Base-by-base conservation (phyloP, 1,140 invertebrate genomes). In the Drosophila nigrodunni region DNA sequence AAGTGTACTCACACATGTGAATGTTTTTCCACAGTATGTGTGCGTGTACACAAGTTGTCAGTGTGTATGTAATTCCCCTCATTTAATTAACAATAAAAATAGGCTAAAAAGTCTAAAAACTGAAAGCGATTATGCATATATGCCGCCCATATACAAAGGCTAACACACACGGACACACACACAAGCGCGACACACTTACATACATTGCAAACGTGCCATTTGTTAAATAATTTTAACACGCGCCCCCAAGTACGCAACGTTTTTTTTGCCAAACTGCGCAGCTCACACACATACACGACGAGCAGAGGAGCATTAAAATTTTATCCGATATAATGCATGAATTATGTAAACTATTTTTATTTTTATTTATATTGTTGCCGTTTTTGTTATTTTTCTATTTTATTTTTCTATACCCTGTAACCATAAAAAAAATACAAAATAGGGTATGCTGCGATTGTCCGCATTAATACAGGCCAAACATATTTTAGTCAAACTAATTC, bases 71-170 rank as follows among this genome's bases (percentile, higher is more conserved):
- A 64, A 62, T 88, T 83, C 85, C 85, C 85, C 80, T 83, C 85
- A 89, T 89, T 89, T 89, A 89, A 89, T 89, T 89, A 89, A 89
- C 85, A 89, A 89, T 89, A 89, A 89, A 89, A 89, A 89, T 89
- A 89, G 85, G 85, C 85, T 89, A 89, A 85, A 89, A 89, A 89
- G 86, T 89, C 78, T 78, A 85, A 85, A 83, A 88, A 78, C 70
- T 73, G 74, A 61, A 76, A 69, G 66, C 87, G 85, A 72, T 80
- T 65, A 77, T 78, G 77, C 77, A 83, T 76, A 82, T 68, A 76
- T 60, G 39, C 54, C 21, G 21, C 55, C 72, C 57, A 72, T 37
- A 44, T 41, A 60, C 10, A 66, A 13, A 47, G 18, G 37, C 46
- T 18, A 25, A 13, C 39, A 44, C 47, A 46, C 34, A 35, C 15